Evolutionary conservation across 2,888 invertebrate species (phyloP).

Genomic region (Automeris io): DNA sequence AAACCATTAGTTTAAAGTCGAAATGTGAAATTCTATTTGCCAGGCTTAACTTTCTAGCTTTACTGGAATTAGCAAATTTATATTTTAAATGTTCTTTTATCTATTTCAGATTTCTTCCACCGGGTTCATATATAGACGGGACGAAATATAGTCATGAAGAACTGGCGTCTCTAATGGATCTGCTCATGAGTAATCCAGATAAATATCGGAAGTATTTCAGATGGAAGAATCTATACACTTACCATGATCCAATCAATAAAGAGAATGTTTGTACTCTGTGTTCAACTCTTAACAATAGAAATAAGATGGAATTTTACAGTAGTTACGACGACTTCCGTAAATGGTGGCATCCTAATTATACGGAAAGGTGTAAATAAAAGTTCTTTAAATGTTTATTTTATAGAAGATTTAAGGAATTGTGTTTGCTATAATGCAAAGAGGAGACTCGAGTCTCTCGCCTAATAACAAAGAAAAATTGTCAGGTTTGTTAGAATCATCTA

Average conservation of each 20-base stretch:
- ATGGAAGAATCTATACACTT: slow-evolving; percentile 44
- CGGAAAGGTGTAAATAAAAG: slow-evolving; percentile 14
- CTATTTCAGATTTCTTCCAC: slow-evolving; percentile 56
- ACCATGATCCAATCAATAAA: slow-evolving; percentile 23
- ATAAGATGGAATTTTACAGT: slow-evolving; percentile 20
- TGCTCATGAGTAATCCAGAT: slow-evolving; percentile 30
- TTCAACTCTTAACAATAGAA: slow-evolving; percentile 37
- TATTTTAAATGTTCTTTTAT: neutral
- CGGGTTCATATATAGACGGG: slow-evolving; percentile 52
- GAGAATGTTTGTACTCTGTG: slow-evolving; percentile 51
- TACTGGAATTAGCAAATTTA: too few relatives aligned
- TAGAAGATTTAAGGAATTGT: too few relatives aligned
- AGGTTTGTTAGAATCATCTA: too few relatives aligned
- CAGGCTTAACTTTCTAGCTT: too few relatives aligned
- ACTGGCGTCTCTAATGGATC: slow-evolving; percentile 38
- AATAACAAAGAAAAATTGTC: too few relatives aligned
- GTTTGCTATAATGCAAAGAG: too few relatives aligned
- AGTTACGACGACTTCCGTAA: slow-evolving; percentile 39
- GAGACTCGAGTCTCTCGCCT: too few relatives aligned
- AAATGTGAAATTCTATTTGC: too few relatives aligned
- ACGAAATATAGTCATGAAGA: slow-evolving; percentile 20
- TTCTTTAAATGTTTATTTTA: too few relatives aligned
- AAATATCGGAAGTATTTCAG: slow-evolving; percentile 40
- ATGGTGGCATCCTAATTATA: slow-evolving; percentile 49
- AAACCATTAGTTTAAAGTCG: too few relatives aligned